Conservation (phyloP, 2,888 invertebrate genomes). For the Caenorhabditis imperialis region DNA sequence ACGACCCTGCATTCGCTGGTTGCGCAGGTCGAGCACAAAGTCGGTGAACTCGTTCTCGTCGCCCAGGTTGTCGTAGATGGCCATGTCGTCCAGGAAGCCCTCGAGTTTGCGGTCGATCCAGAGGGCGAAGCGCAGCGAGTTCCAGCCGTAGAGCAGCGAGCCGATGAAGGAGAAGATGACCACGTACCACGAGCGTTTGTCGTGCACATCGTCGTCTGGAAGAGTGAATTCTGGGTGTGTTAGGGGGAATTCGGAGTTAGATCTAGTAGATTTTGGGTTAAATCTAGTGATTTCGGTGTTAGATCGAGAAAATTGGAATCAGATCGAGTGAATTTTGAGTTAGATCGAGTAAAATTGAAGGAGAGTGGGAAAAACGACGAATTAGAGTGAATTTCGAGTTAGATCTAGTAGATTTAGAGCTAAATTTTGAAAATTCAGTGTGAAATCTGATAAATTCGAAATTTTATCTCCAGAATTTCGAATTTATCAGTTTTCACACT, state of each 20-base stretch:
- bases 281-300: too few relatives aligned
- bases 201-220: constrained; percentile 29
- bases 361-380: too few relatives aligned
- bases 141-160: constrained; percentile 25
- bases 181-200: constrained; percentile 39
- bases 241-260: too few relatives aligned
- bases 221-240: too few relatives aligned
- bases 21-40: constrained; percentile 46
- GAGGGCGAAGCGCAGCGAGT: constrained; percentile 20
- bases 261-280: not conserved
- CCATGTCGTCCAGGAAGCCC: constrained; percentile 25
- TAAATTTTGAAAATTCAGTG: too few relatives aligned
- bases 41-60: constrained; percentile 38
- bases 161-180: constrained; percentile 39
- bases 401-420: not conserved
- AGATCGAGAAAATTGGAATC: constrained; percentile 16
- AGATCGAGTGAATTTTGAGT: constrained; percentile 30
- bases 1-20: constrained; percentile 9
- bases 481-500: too few relatives aligned
- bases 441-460: too few relatives aligned
- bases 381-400: too few relatives aligned
- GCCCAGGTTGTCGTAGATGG: constrained; percentile 28
- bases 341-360: too few relatives aligned
- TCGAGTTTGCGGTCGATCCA: constrained; percentile 43
- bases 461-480: too few relatives aligned